Evolutionary conservation across 2,888 invertebrate species (phyloP), one percentile per base, ranked within the genome.

Genomic region (Augiades crinisus): DNA sequence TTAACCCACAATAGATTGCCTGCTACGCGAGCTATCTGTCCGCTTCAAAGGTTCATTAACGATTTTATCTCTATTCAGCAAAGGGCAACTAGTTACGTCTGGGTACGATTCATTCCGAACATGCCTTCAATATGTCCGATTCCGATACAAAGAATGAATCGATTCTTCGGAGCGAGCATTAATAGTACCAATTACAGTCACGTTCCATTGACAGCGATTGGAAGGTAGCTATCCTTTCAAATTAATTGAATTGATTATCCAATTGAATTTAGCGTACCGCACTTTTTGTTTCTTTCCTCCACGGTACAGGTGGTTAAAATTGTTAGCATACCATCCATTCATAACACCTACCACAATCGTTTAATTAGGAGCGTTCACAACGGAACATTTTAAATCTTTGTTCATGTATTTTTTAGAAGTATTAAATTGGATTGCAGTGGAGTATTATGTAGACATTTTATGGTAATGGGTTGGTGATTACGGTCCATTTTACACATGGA

Each of bases 181-280:
- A 78, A 81, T 84, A 81, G 78, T 78, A 65, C 77, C 83, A 86
- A 85, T 85, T 86, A 86, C 70, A 72, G 68, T 68, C 60, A 62
- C 67, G 61, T 64, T 61, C 65, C 63, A 58, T 67, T 64, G 63
- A 57, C 58, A 40, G 60, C 65, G 69, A 69, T 72, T 69, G 72
- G 60, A 69, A 71, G 71, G 19, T 50, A 72, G 75, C 72, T 71
- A 77, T 78, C 68, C 68, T 64, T 72, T 80, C 74, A 78, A 84
- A 84, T 85, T 84, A 85, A 86, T 81, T 81, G 76, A 78, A 81
- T 81, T 83, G 83, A 85, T 85, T 79, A 81, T 79, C 80, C 86
- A 83, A 87, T 86, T 85, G 75, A 76, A 75, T 82, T 77, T 72
- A 70, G 72, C 64, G 70, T 72, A 72, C 74, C 78, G 77, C 60